Percentiles rank a stretch among this genome's conserved stretches.
phyloP scores from a whole-genome alignment of 2,797 vertebrate species.

The Tympanoctomys barrerae region DNA sequence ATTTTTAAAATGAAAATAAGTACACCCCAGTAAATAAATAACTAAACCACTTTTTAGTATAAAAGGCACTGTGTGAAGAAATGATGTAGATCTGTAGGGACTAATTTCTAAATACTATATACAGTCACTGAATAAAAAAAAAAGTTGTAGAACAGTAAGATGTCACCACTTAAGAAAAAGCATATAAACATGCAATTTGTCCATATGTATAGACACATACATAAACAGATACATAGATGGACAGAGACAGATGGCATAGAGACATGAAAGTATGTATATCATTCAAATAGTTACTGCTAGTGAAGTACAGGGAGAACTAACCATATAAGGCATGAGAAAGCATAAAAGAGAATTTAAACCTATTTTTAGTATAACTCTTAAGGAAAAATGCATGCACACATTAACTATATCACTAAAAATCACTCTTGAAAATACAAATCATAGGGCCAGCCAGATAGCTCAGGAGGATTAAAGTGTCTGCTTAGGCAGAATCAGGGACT shows the following conservation, averaged over 20 bases:
- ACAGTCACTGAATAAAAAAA: neutral
- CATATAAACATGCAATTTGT: neutral
- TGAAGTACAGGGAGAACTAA: neutral
- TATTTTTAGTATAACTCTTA: neutral
- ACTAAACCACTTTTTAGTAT: neutral
- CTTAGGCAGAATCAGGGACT: too few species aligned
- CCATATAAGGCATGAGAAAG: neutral
- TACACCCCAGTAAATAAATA: neutral
- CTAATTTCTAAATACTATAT: neutral
- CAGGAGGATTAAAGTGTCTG: too few species aligned
- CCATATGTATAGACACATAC: neutral
- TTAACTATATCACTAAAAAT: neutral
- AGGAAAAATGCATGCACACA: neutral
- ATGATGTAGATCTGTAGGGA: neutral
- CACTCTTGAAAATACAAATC: neutral
- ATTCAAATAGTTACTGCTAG: constrained; percentile 28
- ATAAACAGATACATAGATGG: neutral
- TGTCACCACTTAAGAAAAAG: neutral
- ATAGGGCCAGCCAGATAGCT: too few species aligned
- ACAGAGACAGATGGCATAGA: neutral
- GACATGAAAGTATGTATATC: neutral
- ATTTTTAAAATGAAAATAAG: constrained; percentile 32
- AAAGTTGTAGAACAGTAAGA: neutral
- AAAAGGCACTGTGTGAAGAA: constrained; percentile 28
- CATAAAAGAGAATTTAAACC: neutral